These are phyloP conservation scores for Gopherus flavomarginatus DNA, from an alignment of 2,113 vertebrate species.

Conservation along the genomic window DNA sequence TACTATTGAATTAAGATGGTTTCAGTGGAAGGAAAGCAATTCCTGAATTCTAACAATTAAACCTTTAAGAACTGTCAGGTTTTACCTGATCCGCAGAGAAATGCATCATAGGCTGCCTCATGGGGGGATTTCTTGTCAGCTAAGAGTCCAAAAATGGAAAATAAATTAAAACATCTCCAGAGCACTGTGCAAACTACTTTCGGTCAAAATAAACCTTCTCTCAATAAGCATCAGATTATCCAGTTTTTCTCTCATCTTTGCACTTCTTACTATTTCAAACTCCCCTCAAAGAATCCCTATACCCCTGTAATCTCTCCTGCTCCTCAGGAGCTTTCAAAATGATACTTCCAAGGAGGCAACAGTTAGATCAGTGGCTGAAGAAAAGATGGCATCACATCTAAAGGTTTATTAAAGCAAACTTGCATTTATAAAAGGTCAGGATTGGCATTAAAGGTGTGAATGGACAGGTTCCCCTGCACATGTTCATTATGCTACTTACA, in stretches of 20 bases:
- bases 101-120: conserved; percentile 81
- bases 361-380: not conserved
- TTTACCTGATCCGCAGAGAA: conserved; percentile 83
- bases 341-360: not conserved
- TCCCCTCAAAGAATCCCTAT: not conserved
- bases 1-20: not conserved
- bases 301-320: not conserved
- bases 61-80: not conserved
- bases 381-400: not conserved
- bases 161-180: not conserved
- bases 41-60: not conserved
- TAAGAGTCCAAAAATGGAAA: conserved; percentile 21
- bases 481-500: not conserved
- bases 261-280: fast-evolving
- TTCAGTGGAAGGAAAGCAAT: not conserved
- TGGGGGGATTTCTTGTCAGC: conserved; percentile 75
- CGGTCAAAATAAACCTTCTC: not conserved
- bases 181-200: not conserved
- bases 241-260: not conserved
- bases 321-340: not conserved
- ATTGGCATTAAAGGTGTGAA: not conserved
- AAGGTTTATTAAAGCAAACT: fast-evolving
- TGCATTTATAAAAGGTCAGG: not conserved
- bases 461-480: not conserved
- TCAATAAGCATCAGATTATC: not conserved